These are phyloP conservation scores for Cassiopea xamachana DNA, from an alignment of 30 jellyfish, hydroid and myxozoan species.

Conservation along the genomic window DNA sequence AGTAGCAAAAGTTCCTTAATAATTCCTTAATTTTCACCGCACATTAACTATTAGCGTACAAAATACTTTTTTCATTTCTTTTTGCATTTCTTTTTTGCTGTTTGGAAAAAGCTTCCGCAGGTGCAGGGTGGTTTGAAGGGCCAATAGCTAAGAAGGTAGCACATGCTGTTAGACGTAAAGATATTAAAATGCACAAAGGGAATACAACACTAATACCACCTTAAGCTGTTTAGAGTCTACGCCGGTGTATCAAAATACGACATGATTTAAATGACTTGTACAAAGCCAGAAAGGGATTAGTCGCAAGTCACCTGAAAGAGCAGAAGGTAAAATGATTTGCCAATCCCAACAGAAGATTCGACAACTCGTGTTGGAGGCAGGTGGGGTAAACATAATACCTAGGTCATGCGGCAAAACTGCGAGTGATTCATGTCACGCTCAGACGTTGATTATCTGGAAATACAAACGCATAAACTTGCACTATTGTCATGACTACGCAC, in stretches of 20 bases:
- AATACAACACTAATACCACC: neutral
- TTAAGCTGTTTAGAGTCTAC: neutral
- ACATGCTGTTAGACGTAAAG: neutral
- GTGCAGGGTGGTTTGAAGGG: neutral
- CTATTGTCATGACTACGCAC: neutral
- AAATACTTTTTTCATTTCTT: no score
- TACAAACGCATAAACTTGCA: constrained; percentile 12
- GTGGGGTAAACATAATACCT: neutral
- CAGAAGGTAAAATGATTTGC: neutral
- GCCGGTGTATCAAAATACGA: neutral
- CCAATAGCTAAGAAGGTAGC: neutral
- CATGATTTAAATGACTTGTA: neutral
- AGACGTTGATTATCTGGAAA: constrained; percentile 28
- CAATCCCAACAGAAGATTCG: neutral
- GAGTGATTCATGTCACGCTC: constrained; percentile 21
- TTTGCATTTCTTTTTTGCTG: neutral
- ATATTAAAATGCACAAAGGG: neutral
- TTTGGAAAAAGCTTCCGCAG: neutral
- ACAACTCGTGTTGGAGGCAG: constrained; percentile 18
- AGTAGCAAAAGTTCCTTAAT: no score
- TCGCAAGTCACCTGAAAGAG: neutral
- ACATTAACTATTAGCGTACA: no score
- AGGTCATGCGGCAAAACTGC: constrained; percentile 13
- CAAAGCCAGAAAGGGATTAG: neutral
- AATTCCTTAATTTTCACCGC: no score